These are phyloP conservation scores for Pterobdella sp. DNA, from an alignment of 2,888 invertebrate genomes.

Conservation along the genomic window DNA sequence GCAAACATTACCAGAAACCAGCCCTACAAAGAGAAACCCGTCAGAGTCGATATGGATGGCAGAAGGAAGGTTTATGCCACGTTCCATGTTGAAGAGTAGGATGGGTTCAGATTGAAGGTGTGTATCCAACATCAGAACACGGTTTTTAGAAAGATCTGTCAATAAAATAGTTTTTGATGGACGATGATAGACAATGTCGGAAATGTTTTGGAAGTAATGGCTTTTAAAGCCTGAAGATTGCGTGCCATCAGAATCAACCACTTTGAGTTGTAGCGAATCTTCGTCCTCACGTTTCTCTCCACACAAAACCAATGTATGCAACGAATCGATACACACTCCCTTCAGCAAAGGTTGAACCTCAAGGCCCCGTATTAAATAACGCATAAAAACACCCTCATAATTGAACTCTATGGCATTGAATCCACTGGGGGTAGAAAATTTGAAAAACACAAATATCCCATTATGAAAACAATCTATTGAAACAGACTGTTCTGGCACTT, in stretches of 20 bases:
- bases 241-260: slow-evolving; percentile 18
- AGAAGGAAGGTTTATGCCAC: slow-evolving; percentile 13
- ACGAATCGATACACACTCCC: neutral
- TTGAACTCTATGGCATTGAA: slow-evolving; percentile 11
- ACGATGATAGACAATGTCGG: slow-evolving; percentile 10
- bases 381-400: neutral
- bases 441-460: neutral
- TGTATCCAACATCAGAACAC: neutral
- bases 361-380: neutral
- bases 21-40: slow-evolving; percentile 14
- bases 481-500: neutral
- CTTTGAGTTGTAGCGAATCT: neutral
- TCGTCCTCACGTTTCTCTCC: neutral
- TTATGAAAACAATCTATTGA: neutral
- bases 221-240: slow-evolving; percentile 14
- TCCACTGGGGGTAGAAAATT: neutral
- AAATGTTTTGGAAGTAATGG: slow-evolving; percentile 17
- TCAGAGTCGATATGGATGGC: neutral
- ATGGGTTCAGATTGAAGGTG: neutral
- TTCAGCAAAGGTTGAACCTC: neutral
- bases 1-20: slow-evolving; percentile 17
- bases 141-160: slow-evolving; percentile 6
- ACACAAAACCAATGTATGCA: slow-evolving; percentile 9
- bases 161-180: slow-evolving; percentile 6
- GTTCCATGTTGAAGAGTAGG: neutral